phyloP scores from a whole-genome alignment of 2,797 vertebrate species.

The Bradypodion ventrale region DNA sequence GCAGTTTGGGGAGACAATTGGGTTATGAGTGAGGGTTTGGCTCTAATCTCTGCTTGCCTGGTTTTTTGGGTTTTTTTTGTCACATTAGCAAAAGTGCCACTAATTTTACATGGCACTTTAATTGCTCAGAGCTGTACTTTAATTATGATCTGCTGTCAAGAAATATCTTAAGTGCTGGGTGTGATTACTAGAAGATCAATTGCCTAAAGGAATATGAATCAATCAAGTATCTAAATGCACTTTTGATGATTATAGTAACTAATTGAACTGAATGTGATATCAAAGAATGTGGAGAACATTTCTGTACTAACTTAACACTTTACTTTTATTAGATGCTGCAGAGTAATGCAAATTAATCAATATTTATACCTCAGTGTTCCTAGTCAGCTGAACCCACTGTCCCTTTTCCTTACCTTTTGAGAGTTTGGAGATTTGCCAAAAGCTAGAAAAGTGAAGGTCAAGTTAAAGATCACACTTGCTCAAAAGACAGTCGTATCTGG shows the following conservation, averaged over 20 bases:
- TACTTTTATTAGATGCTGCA: not conserved
- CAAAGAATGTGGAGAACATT: not conserved
- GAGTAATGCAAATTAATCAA: not conserved
- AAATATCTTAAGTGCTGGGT: not conserved
- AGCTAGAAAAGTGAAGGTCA: too few relatives aligned
- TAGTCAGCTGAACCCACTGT: not conserved
- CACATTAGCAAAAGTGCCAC: not conserved
- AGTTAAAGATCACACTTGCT: too few relatives aligned
- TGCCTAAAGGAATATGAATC: not conserved
- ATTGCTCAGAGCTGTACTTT: constrained; percentile 22
- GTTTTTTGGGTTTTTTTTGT: too few relatives aligned
- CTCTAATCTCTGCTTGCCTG: not conserved
- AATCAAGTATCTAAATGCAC: not conserved
- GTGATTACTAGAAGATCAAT: not conserved
- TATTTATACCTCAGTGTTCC: not conserved
- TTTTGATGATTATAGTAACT: not conserved
- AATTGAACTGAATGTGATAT: not conserved
- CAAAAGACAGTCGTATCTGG: too few relatives aligned
- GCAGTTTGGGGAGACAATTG: not conserved
- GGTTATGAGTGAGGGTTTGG: not conserved
- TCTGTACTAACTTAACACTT: not conserved
- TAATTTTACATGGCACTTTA: constrained; percentile 7
- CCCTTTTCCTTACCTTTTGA: not conserved
- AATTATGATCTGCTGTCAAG: not conserved
- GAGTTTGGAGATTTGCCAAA: too few relatives aligned